Evolutionary conservation across 2,113 vertebrate genomes (phyloP).

Genomic region (Marmota flaviventris): DNA sequence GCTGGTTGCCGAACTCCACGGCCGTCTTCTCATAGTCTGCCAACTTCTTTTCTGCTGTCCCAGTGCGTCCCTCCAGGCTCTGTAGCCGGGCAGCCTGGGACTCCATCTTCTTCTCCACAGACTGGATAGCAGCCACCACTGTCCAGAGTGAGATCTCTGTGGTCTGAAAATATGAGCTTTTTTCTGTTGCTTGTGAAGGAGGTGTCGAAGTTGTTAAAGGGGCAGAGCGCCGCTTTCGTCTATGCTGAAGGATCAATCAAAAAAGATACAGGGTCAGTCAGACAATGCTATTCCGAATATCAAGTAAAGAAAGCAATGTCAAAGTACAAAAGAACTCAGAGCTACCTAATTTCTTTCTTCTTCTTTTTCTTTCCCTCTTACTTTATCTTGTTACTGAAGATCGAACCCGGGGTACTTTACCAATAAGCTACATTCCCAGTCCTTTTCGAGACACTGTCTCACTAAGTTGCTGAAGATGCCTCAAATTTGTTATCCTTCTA

Average conservation of each 20-base stretch:
- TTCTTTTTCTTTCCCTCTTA: too few relatives aligned
- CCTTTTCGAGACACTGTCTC: too few relatives aligned
- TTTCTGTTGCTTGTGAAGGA: constrained; percentile 80
- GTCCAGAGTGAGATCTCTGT: constrained; percentile 86
- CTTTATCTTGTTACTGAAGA: background rate
- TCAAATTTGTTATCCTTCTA: too few relatives aligned
- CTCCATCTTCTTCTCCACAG: constrained; percentile 87
- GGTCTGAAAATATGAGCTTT: constrained; percentile 80
- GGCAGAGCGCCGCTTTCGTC: constrained; percentile 73
- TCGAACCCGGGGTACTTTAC: too few relatives aligned
- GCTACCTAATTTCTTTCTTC: background rate
- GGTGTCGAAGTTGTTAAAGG: constrained; percentile 50
- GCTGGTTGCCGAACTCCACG: constrained; percentile 84
- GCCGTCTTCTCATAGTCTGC: constrained; percentile 86
- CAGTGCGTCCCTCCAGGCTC: constrained; percentile 85
- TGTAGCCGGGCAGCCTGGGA: constrained; percentile 85
- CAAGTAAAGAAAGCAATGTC: background rate
- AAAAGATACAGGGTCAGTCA: background rate
- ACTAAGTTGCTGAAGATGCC: too few relatives aligned
- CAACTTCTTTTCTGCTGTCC: constrained; percentile 87
- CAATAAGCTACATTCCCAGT: too few relatives aligned
- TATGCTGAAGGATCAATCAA: constrained; percentile 65
- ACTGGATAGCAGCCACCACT: constrained; percentile 84
- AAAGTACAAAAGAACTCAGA: background rate
- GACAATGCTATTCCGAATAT: background rate